Percentiles rank a stretch among this genome's conserved stretches.
Evolutionary conservation across 53 echinoderm and acorn worm genomes (phyloP).

Genomic region (Pentamera pediparva): DNA sequence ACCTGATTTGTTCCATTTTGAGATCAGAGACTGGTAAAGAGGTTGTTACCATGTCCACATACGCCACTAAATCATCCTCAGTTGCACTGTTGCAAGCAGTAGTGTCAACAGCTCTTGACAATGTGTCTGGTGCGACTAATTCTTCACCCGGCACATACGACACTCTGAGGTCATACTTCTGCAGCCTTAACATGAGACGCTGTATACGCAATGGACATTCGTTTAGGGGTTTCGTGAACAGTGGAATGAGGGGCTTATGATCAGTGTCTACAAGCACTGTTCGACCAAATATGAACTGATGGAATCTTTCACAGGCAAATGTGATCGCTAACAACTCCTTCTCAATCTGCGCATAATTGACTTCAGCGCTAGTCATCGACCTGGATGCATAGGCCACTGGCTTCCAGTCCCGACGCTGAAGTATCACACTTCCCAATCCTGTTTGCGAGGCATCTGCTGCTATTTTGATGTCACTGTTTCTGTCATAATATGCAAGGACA

Average conservation of each 20-base stretch:
- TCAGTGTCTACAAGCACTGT: conserved; percentile 4
- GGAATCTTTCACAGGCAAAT: conserved; percentile 50
- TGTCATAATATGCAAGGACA: conserved; percentile 44
- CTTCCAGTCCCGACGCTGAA: conserved; percentile 41
- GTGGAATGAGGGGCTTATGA: conserved; percentile 20
- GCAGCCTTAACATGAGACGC: conserved; percentile 30
- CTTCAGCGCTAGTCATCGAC: conserved; percentile 38
- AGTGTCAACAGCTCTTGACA: conserved; percentile 44
- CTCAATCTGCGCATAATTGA: conserved; percentile 43
- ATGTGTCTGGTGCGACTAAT: conserved; percentile 34
- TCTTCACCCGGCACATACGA: conserved; percentile 45
- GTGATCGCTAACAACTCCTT: conserved; percentile 35
- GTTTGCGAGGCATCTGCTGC: conserved; percentile 53
- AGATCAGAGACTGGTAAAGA: conserved; percentile 21
- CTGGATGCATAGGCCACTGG: conserved; percentile 58
- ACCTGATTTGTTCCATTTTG: conserved; percentile 30
- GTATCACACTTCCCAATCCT: conserved; percentile 38
- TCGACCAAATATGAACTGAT: conserved; percentile 23
- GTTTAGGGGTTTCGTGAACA: conserved; percentile 32
- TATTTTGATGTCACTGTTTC: conserved; percentile 29
- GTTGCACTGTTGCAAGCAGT: neutral
- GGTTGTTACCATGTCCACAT: conserved; percentile 36
- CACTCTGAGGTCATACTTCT: conserved; percentile 37
- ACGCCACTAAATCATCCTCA: conserved; percentile 36
- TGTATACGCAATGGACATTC: conserved; percentile 36